A percentile compares a stretch with the other conserved stretches of the same genome.
phyloP scores from a whole-genome alignment of 2,797 vertebrate species.

The Peromyscus eremicus region DNA sequence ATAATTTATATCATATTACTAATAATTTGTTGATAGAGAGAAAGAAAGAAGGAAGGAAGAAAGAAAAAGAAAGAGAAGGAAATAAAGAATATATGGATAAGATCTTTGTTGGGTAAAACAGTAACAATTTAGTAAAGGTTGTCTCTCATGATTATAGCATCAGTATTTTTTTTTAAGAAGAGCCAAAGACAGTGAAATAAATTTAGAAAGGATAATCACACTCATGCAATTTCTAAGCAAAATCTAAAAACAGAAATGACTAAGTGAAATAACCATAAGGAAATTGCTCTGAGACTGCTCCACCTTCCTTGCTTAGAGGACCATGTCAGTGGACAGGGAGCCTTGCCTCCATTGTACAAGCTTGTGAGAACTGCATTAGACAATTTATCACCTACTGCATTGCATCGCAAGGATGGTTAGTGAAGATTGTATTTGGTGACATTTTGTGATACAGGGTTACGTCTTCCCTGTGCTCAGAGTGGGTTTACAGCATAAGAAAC shows the following conservation, averaged over 20 bases:
- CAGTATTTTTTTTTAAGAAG: not conserved
- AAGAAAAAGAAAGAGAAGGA: not conserved
- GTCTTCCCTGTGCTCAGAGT: not conserved
- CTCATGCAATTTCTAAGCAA: not conserved
- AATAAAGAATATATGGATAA: not conserved
- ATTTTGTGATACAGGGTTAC: not conserved
- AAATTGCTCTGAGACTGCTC: not conserved
- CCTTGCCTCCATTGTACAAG: not conserved
- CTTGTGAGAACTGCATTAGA: not conserved
- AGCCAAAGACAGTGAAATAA: not conserved
- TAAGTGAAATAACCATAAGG: slow-evolving; percentile 7
- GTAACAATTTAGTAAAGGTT: not conserved
- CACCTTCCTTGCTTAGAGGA: not conserved
- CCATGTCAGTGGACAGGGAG: not conserved
- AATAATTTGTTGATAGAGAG: slow-evolving; percentile 2
- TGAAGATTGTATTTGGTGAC: not conserved
- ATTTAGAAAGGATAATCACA: not conserved
- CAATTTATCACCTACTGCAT: not conserved
- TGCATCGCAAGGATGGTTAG: not conserved
- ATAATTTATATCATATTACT: not conserved
- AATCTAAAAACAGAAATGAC: not conserved
- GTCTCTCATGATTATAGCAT: not conserved
- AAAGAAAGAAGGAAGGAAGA: not conserved
- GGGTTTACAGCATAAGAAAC: not conserved
- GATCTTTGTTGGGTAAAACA: not conserved